Conservation (phyloP, 2,888 invertebrate species). For the Tinea pellionella region DNA sequence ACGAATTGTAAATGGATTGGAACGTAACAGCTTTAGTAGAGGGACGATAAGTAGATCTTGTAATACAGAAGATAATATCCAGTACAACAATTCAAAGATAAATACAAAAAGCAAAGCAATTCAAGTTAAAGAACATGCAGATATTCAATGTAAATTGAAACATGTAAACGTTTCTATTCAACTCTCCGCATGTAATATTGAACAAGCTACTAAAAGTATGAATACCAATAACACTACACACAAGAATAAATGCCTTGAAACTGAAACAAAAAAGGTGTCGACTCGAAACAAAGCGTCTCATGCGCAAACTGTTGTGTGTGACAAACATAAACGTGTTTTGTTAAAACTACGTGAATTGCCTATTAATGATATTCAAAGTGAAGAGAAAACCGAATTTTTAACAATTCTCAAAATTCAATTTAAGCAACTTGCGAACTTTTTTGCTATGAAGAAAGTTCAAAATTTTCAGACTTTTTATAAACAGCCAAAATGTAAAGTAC, state of each 20-base stretch:
- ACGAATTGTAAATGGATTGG: background rate
- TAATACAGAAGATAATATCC: background rate
- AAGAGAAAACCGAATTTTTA: conserved; percentile 17
- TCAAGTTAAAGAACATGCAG: background rate
- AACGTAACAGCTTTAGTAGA: background rate
- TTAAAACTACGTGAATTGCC: background rate
- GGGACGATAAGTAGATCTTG: background rate
- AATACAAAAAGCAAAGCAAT: background rate
- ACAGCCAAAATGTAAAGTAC: conserved; percentile 23
- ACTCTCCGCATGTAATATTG: conserved; percentile 1
- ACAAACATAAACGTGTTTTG: background rate
- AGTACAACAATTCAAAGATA: background rate
- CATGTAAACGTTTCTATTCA: background rate
- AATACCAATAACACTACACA: background rate
- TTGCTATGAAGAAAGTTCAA: conserved; percentile 40
- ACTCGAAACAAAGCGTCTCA: background rate
- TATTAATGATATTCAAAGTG: background rate
- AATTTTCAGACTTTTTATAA: conserved; percentile 26
- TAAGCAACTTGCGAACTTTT: conserved; percentile 22
- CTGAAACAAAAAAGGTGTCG: background rate
- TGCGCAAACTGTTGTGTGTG: background rate
- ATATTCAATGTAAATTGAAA: background rate
- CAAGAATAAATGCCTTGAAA: background rate
- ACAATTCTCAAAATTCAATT: conserved; percentile 24
- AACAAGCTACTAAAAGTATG: background rate